These are phyloP conservation scores for Alosa alosa DNA, from an alignment of 2,113 vertebrate genomes.

Conservation along the genomic window DNA sequence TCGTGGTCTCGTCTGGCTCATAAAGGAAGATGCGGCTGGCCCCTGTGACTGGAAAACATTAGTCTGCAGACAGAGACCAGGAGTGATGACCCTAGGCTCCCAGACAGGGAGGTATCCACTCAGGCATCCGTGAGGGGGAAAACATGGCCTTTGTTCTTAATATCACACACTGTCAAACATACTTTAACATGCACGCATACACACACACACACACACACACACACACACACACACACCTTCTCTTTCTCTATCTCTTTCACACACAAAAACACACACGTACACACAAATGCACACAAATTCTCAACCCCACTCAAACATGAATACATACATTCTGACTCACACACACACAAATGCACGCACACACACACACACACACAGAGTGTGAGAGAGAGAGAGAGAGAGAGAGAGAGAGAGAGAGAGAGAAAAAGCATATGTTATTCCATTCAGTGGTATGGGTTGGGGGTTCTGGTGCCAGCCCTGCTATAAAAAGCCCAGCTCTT, in stretches of 20 bases:
- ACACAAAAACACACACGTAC: not conserved
- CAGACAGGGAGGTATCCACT: not conserved
- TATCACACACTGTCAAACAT: not conserved
- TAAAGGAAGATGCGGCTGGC: not conserved
- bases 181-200: not conserved
- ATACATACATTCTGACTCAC: not conserved
- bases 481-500: not conserved
- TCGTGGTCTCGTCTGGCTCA: not conserved
- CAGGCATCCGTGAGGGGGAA: not conserved
- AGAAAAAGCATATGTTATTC: not conserved
- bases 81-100: not conserved
- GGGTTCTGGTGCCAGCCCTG: not conserved
- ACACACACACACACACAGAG: not conserved
- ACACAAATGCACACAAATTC: not conserved
- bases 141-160: not conserved
- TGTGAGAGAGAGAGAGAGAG: too few species aligned
- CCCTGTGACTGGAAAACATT: not conserved
- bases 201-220: not conserved
- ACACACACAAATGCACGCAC: not conserved
- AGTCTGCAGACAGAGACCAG: not conserved
- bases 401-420: not conserved
- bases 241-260: not conserved
- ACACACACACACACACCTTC: not conserved
- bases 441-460: not conserved
- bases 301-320: not conserved